These are phyloP conservation scores for Acronicta aceris DNA, from an alignment of 2,888 invertebrate species.

Conservation along the genomic window DNA sequence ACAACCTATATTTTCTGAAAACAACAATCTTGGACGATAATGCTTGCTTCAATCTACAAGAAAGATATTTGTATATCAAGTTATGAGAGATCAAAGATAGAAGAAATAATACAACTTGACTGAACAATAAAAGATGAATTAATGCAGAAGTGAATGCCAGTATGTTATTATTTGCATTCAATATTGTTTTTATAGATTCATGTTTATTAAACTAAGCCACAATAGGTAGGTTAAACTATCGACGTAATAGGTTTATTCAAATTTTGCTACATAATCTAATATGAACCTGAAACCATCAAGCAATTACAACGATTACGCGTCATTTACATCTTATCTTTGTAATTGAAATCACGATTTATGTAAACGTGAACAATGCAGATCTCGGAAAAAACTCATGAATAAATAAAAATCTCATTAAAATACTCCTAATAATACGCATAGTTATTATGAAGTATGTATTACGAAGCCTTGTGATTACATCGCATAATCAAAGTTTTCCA, in stretches of 20 bases:
- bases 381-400: slow-evolving; percentile 73
- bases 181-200: slow-evolving; percentile 23
- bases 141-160: slow-evolving; percentile 23
- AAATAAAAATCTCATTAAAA: slow-evolving; percentile 80
- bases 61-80: not conserved
- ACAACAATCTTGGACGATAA: too few relatives aligned
- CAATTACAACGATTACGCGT: slow-evolving; percentile 61
- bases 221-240: slow-evolving; percentile 35
- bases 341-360: slow-evolving; percentile 85
- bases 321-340: slow-evolving; percentile 74
- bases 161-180: slow-evolving; percentile 31
- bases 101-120: too few relatives aligned
- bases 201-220: slow-evolving; percentile 18
- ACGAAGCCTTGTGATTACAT: slow-evolving; percentile 60
- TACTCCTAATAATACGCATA: slow-evolving; percentile 54
- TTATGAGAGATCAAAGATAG: not conserved
- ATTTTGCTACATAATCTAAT: slow-evolving; percentile 41
- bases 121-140: slow-evolving; percentile 21
- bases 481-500: slow-evolving; percentile 70
- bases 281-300: slow-evolving; percentile 50
- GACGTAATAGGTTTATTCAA: slow-evolving; percentile 46
- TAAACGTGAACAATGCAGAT: slow-evolving; percentile 65
- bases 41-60: too few relatives aligned
- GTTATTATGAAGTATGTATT: slow-evolving; percentile 60
- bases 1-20: too few relatives aligned